Percentiles rank a stretch among this genome's conserved stretches.
These are phyloP conservation scores for Papilio gigon DNA, from an alignment of 2,888 invertebrate species.

Conservation along the genomic window DNA sequence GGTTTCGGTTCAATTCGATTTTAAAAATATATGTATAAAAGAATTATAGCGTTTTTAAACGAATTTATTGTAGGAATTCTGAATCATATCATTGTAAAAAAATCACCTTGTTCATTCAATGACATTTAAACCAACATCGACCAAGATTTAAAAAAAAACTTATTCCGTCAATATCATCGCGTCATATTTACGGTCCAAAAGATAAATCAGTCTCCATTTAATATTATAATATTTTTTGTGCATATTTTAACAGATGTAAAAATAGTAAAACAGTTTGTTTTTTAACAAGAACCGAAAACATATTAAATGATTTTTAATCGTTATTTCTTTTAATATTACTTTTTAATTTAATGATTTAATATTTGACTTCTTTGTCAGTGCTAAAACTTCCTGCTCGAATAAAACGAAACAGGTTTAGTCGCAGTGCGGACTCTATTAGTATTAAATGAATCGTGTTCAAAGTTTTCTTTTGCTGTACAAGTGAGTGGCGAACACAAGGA, in stretches of 20 bases:
- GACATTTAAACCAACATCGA: background rate
- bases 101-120: background rate
- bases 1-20: background rate
- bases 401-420: slow-evolving; percentile 41
- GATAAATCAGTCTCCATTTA: background rate
- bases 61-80: background rate
- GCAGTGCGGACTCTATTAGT: slow-evolving; percentile 28
- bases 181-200: background rate
- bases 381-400: slow-evolving; percentile 40
- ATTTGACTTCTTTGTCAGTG: slow-evolving; percentile 21
- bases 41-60: background rate
- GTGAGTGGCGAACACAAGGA: slow-evolving; percentile 35
- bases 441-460: slow-evolving; percentile 32
- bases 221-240: too few relatives aligned
- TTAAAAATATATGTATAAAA: background rate
- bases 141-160: background rate
- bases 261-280: background rate
- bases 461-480: slow-evolving; percentile 34
- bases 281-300: too few relatives aligned
- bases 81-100: background rate
- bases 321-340: background rate
- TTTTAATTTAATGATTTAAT: background rate
- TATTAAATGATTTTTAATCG: background rate
- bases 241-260: background rate
- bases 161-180: background rate